Base-by-base conservation (phyloP, 2,113 vertebrate genomes). In the Thamnaconus septentrionalis region DNA sequence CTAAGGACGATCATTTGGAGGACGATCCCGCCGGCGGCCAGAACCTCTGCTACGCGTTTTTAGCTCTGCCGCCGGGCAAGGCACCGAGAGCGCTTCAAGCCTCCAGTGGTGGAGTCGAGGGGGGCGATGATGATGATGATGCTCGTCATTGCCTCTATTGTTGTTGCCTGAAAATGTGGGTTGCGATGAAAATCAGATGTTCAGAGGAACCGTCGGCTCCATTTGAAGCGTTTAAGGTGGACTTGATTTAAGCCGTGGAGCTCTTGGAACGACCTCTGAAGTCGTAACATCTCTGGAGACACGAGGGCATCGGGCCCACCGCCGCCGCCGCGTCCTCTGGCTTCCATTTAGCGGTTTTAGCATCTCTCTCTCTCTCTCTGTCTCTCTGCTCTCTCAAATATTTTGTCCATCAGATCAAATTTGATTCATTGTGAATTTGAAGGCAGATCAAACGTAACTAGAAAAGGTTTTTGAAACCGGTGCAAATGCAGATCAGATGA, bases 101-200 rank as follows among this genome's bases (percentile, higher is more conserved):
- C 18, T 31, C 18, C 18, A 2, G 18, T 31, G 18, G 18, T 31
- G 2, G 18, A 31, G 18, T 31, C 18, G 18, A 31, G 18, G 18
- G 18, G 18, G 18, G 18, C 18, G 18, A 31, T 1, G 18, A 31
- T 31, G 18, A 31, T 31, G 18, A 31, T 31, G 18, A 31, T 31
- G 18, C 18, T 31, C 18, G 18, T 31, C 18, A 31, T 31, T 31
- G 18, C 18, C 18, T 31, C 18, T 31, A 31, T 31, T 31, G 18
- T 31, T 31, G 18, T 31, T 31, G 18, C 18, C 18, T 31, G 18
- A 48, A 50, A 50, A 50, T 11, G 80, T 80, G 69, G 75, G 66
- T 79, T 60, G 48, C 62, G 83, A 85, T 85, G 68, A 64, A 52
- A 75, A 63, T 80, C 79, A 84, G 72, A 80, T 82, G 81, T 87